Evolutionary conservation across 1,140 invertebrate genomes (phyloP), one percentile per base, ranked within the genome.

Genomic region (Leptonema lineaticorne): DNA sequence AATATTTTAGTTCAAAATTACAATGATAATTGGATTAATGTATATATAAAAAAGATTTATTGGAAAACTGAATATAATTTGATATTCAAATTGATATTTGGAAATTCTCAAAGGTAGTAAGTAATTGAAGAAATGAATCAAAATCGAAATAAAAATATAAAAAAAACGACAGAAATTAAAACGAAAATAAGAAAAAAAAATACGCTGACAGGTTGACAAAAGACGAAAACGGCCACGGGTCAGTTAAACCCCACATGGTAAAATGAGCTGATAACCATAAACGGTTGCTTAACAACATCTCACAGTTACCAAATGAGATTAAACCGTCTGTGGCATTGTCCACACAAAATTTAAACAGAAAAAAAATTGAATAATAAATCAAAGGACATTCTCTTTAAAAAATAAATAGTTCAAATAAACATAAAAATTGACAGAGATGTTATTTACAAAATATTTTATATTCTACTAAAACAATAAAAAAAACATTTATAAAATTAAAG

Each of bases 291-390:
- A 75, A 75, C 76, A 78, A 29, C 27, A 53, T 24, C 91, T 92
- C 91, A 92, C 89, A 92, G 90, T 92, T 93, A 93, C 90, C 89
- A 89, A 89, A 92, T 92, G 91, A 93, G 91, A 93, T 93, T 93
- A 91, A 78, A 81, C 75, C 76, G 79, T 77, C 30, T 16, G 50
- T 56, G 46, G 60, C 50, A 37, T 24, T 2, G 22, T 66, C 28
- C 53, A 66, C 50, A 57, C 14, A 33, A 29, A 7, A 65, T 24
- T 56, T 20, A 53, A 18, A 33, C 28, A 76, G 76, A 79, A 76
- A 74, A 73, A 73, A 77, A 75, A 71, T 73, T 72, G 16, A 57
- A 18, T 20, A 62, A 64, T 48, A 60, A 28, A 48, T 11, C 5
- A 62, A 11, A 33, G 22, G 41, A 63, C 41, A n/a, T 14, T n/a